Percentiles rank a stretch among this genome's conserved stretches.
Evolutionary conservation across 1,140 invertebrate species (phyloP).

Genomic region (Lasioglossum baleicum): DNA sequence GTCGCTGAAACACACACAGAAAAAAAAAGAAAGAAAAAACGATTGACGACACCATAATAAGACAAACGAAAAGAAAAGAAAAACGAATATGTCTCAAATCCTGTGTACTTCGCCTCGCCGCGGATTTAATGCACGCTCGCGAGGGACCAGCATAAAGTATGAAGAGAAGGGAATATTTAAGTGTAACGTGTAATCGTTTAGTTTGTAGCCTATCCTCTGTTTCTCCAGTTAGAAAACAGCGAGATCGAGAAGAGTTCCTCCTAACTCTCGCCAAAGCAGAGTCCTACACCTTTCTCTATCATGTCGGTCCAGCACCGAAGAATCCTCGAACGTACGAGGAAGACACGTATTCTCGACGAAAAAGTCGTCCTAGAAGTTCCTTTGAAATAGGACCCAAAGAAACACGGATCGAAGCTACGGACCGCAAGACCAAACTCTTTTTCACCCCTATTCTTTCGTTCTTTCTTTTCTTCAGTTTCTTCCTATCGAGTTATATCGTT

Average conservation of each 20-base stretch:
- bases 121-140: no score
- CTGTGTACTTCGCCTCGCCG: no score
- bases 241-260: slow-evolving; percentile 56
- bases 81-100: no score
- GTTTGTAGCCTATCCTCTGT: slow-evolving; percentile 66
- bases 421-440: slow-evolving; percentile 50
- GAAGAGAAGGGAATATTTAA: slow-evolving; percentile 64
- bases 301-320: slow-evolving; percentile 39
- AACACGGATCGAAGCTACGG: slow-evolving; percentile 42
- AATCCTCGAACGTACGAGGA: slow-evolving; percentile 37
- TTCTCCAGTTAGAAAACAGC: slow-evolving; percentile 43
- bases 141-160: no score
- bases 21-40: no score
- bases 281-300: no score
- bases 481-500: no score
- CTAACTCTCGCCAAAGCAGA: slow-evolving; percentile 26
- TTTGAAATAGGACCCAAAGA: slow-evolving; percentile 70
- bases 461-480: neutral
- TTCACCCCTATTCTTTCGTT: slow-evolving; percentile 14
- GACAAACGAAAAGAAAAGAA: no score
- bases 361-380: slow-evolving; percentile 51
- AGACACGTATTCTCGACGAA: slow-evolving; percentile 47
- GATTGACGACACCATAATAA: no score
- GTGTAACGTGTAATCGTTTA: slow-evolving; percentile 74
- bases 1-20: no score